These are phyloP conservation scores for Tipula confusa DNA, from an alignment of 2,888 invertebrate genomes.

Conservation along the genomic window DNA sequence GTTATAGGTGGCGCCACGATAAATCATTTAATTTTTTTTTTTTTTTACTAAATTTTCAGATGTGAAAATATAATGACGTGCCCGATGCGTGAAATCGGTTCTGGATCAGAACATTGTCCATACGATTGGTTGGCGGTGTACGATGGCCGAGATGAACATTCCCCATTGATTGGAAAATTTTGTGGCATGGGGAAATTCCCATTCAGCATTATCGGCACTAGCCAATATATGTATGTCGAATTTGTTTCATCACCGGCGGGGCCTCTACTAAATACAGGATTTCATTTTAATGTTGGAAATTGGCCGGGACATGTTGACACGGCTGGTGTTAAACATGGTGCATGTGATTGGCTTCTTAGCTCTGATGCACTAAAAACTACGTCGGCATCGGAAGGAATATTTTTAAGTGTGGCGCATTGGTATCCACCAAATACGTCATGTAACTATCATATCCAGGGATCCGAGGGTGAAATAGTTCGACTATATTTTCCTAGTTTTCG, in stretches of 20 bases:
- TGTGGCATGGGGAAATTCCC: constrained; percentile 93
- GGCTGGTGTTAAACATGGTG: constrained; percentile 78
- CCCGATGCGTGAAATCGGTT: constrained; percentile 86
- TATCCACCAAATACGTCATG: constrained; percentile 91
- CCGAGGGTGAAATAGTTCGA: constrained; percentile 79
- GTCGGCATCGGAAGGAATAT: constrained; percentile 81
- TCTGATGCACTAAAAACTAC: constrained; percentile 73
- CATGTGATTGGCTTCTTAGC: constrained; percentile 83
- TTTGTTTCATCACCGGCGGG: constrained; percentile 87
- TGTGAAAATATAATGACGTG: constrained; percentile 95
- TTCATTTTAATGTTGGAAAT: constrained; percentile 91
- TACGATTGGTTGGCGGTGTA: constrained; percentile 86
- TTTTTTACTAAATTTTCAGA: constrained; percentile 45
- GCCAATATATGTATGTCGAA: constrained; percentile 81
- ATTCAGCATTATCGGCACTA: constrained; percentile 89
- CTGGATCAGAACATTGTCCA: constrained; percentile 81
- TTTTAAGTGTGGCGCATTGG: constrained; percentile 89
- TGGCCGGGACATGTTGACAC: constrained; percentile 92
- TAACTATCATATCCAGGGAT: constrained; percentile 83
- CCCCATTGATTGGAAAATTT: constrained; percentile 83
- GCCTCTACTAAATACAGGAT: constrained; percentile 84
- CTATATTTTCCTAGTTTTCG: constrained; percentile 88
- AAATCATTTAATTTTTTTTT: neutral
- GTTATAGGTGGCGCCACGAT: neutral
- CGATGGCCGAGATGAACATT: constrained; percentile 83